Base-by-base conservation (phyloP, 2,113 vertebrate species). In the Budorcas taxicolor region DNA sequence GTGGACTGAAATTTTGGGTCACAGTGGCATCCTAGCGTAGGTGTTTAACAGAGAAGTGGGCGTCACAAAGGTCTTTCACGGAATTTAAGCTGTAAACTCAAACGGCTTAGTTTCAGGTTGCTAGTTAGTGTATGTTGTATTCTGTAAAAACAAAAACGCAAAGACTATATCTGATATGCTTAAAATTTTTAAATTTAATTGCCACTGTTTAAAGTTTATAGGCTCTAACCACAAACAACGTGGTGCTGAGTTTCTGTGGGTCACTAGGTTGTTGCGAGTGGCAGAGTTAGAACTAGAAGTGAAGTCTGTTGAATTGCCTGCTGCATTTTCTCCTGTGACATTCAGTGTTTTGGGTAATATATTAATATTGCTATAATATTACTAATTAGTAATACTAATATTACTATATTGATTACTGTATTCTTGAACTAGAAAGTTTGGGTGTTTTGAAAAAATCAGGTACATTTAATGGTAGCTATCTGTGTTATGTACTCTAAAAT, bases 371-470 rank as follows among this genome's bases (percentile, higher is more conserved):
- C 29, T 33, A 6, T 62, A 33, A 62, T 62, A 33, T 62, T 62
- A 33, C 60, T 62, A 31, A 31, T 62, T 15, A 62, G 60, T 62
- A 15, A 31, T 31, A 29, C 29, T 31, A 15, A 62, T 62, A 31
- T 62, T 62, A 14, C 58, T 60, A 14, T 31, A 60, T 31, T 31
- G 60, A 62, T 62, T 15, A 31, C 53, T 55, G 0, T 91, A 57
- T 95, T 95, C 76, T 94, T 97, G 12, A n/a, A 78, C 31, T 95
- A 92, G 87, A 92, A 40, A 52, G 67, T 90, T 88, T 91, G 21
- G 2, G 14, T 74, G 36, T 78, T 95, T 78, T 81, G 40, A 40
- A 43, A 92, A 97, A 67, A 67, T 50, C 40, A 80, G 52, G 19
- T 89, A 23, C 12, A 55, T 88, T 86, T 89, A 90, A 36, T 87